phyloP scores from a whole-genome alignment of 2,888 invertebrate species.

The Macrophya annulata region DNA sequence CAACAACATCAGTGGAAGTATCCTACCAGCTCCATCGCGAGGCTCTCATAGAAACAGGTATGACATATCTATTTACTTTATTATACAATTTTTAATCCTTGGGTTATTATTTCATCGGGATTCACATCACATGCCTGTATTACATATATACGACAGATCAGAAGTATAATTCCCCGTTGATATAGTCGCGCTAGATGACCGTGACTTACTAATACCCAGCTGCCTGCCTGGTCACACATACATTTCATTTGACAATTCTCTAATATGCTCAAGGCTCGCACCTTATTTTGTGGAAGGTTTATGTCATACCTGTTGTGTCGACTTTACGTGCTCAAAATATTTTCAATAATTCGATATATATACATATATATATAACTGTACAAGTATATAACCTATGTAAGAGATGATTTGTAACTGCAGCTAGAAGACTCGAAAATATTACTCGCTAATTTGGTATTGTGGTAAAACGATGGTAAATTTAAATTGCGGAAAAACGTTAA shows the following conservation, averaged over 20 bases:
- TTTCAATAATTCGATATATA: neutral
- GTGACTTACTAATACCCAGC: slow-evolving; percentile 18
- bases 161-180: neutral
- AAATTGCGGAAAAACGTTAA: neutral
- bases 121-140: too few relatives aligned
- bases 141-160: neutral
- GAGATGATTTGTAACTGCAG: neutral
- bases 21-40: slow-evolving; percentile 60
- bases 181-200: neutral
- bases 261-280: slow-evolving; percentile 5
- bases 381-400: too few relatives aligned
- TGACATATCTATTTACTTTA: slow-evolving; percentile 41
- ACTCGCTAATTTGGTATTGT: neutral
- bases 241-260: slow-evolving; percentile 13
- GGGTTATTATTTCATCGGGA: neutral
- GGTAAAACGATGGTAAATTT: neutral
- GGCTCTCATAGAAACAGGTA: slow-evolving; percentile 74
- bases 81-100: too few relatives aligned
- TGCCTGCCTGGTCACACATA: neutral
- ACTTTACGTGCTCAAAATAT: neutral
- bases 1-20: slow-evolving; percentile 64
- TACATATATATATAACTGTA: too few relatives aligned
- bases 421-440: neutral
- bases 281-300: slow-evolving; percentile 14
- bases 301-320: neutral